Percentiles rank a stretch among this genome's conserved stretches.
These are phyloP conservation scores for Drosophila pseudoobscura DNA, from an alignment of 1,140 invertebrate species.

Conservation along the genomic window DNA sequence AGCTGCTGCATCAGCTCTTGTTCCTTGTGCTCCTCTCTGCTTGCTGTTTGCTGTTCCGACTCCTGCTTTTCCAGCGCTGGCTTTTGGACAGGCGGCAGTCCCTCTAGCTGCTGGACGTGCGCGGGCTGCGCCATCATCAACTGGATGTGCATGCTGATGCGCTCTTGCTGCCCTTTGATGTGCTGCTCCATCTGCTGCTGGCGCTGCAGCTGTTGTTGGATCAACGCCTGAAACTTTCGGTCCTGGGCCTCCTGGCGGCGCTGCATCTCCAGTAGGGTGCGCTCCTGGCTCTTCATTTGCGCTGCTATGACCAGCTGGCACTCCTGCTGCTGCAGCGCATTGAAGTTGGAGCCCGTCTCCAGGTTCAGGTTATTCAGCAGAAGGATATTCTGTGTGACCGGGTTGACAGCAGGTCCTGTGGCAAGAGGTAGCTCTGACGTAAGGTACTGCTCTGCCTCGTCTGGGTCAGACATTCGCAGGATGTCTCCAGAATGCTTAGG, in stretches of 20 bases:
- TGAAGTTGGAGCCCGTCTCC: conserved; percentile 82
- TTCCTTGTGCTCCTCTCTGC: conserved; percentile 28
- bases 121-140: conserved; percentile 83
- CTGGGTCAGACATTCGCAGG: conserved; percentile 36
- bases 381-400: conserved; percentile 60
- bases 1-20: conserved; percentile 40
- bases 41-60: conserved; percentile 1
- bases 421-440: not conserved
- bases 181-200: conserved; percentile 84
- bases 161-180: conserved; percentile 84
- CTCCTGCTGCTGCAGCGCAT: conserved; percentile 84
- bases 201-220: conserved; percentile 84
- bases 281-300: conserved; percentile 85
- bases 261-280: conserved; percentile 84
- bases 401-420: conserved; percentile 2
- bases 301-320: conserved; percentile 84
- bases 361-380: conserved; percentile 68
- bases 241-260: conserved; percentile 84
- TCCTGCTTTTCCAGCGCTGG: not conserved
- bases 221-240: conserved; percentile 83
- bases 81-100: not conserved
- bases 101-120: conserved; percentile 11
- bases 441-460: conserved; percentile 21
- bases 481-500: conserved; percentile 14
- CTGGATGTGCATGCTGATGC: conserved; percentile 85